Conservation (phyloP, 2,888 invertebrate genomes). For the Omphaloscelis lunosa region DNA sequence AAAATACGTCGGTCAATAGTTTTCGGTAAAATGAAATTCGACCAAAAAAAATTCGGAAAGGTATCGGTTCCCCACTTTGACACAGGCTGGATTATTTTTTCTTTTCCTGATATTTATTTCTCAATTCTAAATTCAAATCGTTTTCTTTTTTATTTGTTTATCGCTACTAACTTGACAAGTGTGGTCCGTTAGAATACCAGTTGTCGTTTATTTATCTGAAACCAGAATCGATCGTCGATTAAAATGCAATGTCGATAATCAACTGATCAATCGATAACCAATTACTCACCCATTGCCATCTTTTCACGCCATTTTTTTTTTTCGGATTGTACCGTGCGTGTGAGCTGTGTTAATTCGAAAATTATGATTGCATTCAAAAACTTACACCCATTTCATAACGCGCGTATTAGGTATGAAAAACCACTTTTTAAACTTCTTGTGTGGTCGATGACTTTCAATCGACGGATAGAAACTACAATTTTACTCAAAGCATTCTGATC, state of each 20-base stretch:
- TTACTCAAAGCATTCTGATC: constrained; percentile 42
- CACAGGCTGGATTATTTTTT: constrained; percentile 38
- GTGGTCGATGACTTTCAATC: constrained; percentile 67
- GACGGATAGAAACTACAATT: constrained; percentile 49
- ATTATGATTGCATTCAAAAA: constrained; percentile 65
- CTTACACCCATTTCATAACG: constrained; percentile 56
- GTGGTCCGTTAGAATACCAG: constrained; percentile 46
- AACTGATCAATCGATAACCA: constrained; percentile 55
- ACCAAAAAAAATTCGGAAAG: too few species aligned
- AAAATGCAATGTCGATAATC: constrained; percentile 52
- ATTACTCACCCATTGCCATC: constrained; percentile 49
- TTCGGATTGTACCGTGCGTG: constrained; percentile 19
- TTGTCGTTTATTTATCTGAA: constrained; percentile 50
- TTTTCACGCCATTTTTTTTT: constrained; percentile 55
- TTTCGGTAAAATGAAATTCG: too few species aligned
- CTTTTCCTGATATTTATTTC: background rate
- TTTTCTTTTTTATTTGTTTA: constrained; percentile 14
- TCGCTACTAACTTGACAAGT: constrained; percentile 39
- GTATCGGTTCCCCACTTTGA: too few species aligned
- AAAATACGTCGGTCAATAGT: too few species aligned
- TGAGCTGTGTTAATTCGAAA: constrained; percentile 63
- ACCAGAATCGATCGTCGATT: constrained; percentile 54
- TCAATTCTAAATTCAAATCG: constrained; percentile 16
- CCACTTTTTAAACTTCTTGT: constrained; percentile 71
- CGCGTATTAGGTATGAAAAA: constrained; percentile 50